Conservation (phyloP, 2,113 vertebrate species). For the Poecile atricapillus region DNA sequence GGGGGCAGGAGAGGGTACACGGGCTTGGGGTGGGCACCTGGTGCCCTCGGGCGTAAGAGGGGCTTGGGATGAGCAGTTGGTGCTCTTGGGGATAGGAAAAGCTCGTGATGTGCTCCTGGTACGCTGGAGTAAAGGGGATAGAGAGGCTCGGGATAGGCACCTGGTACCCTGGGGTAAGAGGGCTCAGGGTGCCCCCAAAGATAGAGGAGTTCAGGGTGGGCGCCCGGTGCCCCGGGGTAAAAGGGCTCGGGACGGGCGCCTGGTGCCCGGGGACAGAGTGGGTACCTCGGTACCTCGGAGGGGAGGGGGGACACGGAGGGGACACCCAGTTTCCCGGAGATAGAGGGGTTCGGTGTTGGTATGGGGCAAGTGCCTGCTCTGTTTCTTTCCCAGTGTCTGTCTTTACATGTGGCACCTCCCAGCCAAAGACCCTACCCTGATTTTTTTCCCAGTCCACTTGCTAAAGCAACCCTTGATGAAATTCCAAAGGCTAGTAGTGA, state of each 20-base stretch:
- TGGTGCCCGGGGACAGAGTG: too few relatives aligned
- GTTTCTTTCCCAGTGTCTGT: not conserved
- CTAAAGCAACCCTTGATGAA: too few relatives aligned
- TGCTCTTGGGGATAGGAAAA: not conserved
- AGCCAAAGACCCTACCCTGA: too few relatives aligned
- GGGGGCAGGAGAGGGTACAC: not conserved
- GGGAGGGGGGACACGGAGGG: too few relatives aligned
- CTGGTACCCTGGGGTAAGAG: not conserved
- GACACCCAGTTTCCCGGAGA: not conserved
- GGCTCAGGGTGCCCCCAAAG: not conserved
- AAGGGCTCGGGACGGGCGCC: not conserved
- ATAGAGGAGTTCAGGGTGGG: not conserved
- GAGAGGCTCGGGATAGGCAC: not conserved
- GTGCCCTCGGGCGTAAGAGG: not conserved
- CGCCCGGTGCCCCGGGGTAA: rapidly evolving
- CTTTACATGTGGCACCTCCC: too few relatives aligned
- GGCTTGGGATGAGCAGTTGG: not conserved
- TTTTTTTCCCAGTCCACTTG: too few relatives aligned
- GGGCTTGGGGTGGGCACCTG: too few relatives aligned
- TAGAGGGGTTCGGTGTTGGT: not conserved
- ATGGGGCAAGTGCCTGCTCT: not conserved
- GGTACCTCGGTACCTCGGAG: rapidly evolving
- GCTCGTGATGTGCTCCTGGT: not conserved
- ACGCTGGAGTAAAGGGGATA: not conserved
- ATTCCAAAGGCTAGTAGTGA: too few relatives aligned